Evolutionary conservation across 2,113 vertebrate species (phyloP), one percentile per base, ranked within the genome.

Genomic region (Notechis scutatus): DNA sequence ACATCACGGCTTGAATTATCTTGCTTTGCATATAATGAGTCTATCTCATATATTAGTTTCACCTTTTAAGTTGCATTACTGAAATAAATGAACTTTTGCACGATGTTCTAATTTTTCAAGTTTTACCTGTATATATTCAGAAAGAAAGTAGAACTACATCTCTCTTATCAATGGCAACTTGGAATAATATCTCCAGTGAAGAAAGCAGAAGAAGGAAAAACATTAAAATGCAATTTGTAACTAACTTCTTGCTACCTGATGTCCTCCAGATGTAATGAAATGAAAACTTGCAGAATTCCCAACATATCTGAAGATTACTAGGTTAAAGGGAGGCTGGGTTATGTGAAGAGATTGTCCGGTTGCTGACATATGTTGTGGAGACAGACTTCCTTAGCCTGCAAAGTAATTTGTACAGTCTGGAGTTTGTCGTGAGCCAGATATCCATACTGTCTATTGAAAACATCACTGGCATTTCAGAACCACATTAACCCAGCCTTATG

Each of bases 401-500:
- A 91, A 92, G 95, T 95, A 94, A 97, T 94, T 97, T 91, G 94
- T 95, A 96, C 96, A 95, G 97, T 96, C 94, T 93, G 93, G 96
- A 87, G 45, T 74, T 47, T 18, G 57, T 92, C 42, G 90, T 96
- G 95, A 97, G 96, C 96, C 97, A 98, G 97, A 96, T 93, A 95
- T 96, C 93, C 92, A 95, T 95, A 92, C 91, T 94, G 93, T 92
- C 97, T 97, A 97, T 97, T 98, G 95, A 97, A 98, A 98, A 97
- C 97, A 97, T 97, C 96, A 96, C 94, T 94, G 50, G 81, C 95
- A 93, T 96, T 96, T 96, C 74, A 95, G 95, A 97, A 96, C 95
- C 54, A 59, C 90, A 92, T 57, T 90, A 95, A 95, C 94, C 87
- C 88, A 96, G 59, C 93, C 93, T 89, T 95, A 93, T 52, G 97